These are phyloP conservation scores for Azemiops feae DNA, from an alignment of 2,113 vertebrate genomes.

Conservation along the genomic window DNA sequence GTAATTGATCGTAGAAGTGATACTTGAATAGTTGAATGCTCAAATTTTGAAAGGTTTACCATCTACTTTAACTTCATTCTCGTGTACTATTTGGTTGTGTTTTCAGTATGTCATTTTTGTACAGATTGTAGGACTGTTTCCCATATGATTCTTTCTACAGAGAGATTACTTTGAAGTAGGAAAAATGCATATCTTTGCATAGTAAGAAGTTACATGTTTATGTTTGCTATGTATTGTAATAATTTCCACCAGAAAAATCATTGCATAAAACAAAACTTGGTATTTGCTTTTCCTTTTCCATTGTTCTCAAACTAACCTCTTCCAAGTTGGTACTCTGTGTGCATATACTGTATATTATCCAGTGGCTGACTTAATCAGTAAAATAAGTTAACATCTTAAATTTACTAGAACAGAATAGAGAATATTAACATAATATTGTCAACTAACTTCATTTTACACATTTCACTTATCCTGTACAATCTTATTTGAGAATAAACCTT, in stretches of 20 bases:
- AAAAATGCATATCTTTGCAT: neutral
- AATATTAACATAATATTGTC: neutral
- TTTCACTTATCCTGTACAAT: neutral
- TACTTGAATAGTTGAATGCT: neutral
- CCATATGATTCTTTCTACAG: neutral
- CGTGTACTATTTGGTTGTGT: neutral
- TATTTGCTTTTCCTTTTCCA: neutral
- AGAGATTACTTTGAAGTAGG: neutral
- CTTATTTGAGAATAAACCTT: neutral
- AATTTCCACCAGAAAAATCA: neutral
- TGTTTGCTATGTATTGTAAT: neutral
- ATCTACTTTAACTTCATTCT: neutral
- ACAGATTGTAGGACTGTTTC: neutral
- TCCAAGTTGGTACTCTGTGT: neutral
- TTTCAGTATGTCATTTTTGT: neutral
- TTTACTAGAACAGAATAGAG: too few relatives aligned
- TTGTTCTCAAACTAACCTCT: neutral
- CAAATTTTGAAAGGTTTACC: neutral
- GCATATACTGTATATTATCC: neutral
- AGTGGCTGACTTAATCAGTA: neutral
- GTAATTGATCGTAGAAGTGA: neutral
- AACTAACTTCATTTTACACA: neutral
- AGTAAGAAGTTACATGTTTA: neutral
- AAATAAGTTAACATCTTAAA: neutral
- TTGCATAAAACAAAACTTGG: neutral